Conservation (phyloP, 2,888 invertebrate species). For the Yponomeuta evonymella region DNA sequence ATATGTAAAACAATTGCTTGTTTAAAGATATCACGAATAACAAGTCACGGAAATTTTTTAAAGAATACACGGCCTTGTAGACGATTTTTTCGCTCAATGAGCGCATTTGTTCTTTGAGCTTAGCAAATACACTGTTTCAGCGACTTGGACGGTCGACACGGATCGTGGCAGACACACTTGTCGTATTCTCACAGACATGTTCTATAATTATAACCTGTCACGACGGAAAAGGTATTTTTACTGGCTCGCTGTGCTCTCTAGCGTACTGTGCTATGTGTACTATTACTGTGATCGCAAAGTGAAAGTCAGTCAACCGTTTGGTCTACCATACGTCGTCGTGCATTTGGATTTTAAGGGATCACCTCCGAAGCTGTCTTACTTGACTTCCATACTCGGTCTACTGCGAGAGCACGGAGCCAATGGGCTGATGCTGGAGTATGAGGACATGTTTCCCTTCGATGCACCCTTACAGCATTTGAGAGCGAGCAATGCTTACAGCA, state of each 20-base stretch:
- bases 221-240: background rate
- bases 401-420: slow-evolving; percentile 82
- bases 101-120: too few species aligned
- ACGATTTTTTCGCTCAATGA: too few species aligned
- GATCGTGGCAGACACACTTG: background rate
- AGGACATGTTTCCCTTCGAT: slow-evolving; percentile 90
- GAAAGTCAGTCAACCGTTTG: background rate
- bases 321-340: background rate
- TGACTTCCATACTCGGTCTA: slow-evolving; percentile 77
- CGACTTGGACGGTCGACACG: too few species aligned
- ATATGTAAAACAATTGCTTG: too few species aligned
- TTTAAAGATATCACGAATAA: too few species aligned
- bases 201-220: background rate
- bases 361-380: slow-evolving; percentile 81
- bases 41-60: too few species aligned
- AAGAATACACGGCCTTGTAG: too few species aligned
- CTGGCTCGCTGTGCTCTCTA: background rate
- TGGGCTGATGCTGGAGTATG: slow-evolving; percentile 88
- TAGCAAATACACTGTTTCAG: too few species aligned
- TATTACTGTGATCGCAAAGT: background rate
- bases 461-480: slow-evolving; percentile 76
- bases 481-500: slow-evolving; percentile 79
- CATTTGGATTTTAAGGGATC: slow-evolving; percentile 76
- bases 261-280: background rate
- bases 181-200: background rate